phyloP scores from a whole-genome alignment of 2,797 vertebrate species.

The Mormyrops boulengeri region DNA sequence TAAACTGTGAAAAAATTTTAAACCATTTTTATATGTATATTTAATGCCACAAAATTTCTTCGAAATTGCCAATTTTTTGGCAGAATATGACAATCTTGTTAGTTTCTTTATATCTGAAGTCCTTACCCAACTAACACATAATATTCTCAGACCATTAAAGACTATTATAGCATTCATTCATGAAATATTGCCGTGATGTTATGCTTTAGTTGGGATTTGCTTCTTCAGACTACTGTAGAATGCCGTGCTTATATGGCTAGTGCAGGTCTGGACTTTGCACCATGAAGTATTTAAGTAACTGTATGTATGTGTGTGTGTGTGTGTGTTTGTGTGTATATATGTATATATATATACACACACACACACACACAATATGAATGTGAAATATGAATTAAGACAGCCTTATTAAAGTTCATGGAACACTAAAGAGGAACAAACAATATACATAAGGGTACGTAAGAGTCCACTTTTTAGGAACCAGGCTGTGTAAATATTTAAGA shows the following conservation, averaged over 20 bases:
- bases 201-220: conserved; percentile 47
- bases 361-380: conserved; percentile 39
- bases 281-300: conserved; percentile 85
- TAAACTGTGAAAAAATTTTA: conserved; percentile 78
- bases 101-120: conserved; percentile 85
- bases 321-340: conserved; percentile 85
- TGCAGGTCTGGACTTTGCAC: conserved; percentile 86
- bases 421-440: conserved; percentile 47
- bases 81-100: conserved; percentile 98
- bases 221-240: conserved; percentile 83
- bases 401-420: conserved; percentile 96
- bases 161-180: conserved; percentile 23
- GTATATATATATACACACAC: conserved; percentile 66
- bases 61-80: conserved; percentile 74
- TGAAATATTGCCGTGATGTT: conserved; percentile 43
- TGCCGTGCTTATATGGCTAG: conserved; percentile 94
- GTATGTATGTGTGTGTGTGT: conserved; percentile 95
- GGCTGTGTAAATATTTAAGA: conserved; percentile 95
- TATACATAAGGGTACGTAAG: not conserved
- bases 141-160: conserved; percentile 15
- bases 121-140: conserved; percentile 57
- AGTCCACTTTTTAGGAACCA: conserved; percentile 82
- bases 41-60: conserved; percentile 48
- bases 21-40: conserved; percentile 35
- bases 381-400: conserved; percentile 95